These are phyloP conservation scores for Scaeva pyrastri DNA, from an alignment of 2,888 invertebrate genomes.

Conservation along the genomic window DNA sequence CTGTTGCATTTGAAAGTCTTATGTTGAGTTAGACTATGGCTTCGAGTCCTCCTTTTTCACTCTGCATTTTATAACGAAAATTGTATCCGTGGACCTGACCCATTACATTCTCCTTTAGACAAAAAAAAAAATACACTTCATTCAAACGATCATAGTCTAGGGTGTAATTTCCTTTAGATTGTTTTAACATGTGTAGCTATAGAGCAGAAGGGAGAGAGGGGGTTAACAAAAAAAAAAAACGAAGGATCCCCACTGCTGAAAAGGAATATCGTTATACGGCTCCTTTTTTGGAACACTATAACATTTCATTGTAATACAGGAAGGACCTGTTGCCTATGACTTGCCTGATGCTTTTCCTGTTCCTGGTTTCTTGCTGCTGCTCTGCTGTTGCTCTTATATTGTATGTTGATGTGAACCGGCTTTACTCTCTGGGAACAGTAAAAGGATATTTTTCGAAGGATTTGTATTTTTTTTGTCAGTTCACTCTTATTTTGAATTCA, in stretches of 20 bases:
- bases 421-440: slow-evolving; percentile 32
- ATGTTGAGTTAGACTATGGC: slow-evolving; percentile 4
- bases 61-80: slow-evolving; percentile 53
- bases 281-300: slow-evolving; percentile 42
- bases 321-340: slow-evolving; percentile 64
- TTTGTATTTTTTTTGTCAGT: background rate
- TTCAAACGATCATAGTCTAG: slow-evolving; percentile 74
- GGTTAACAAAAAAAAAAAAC: background rate
- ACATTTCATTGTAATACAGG: slow-evolving; percentile 69
- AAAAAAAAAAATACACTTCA: slow-evolving; percentile 48
- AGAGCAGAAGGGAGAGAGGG: slow-evolving; percentile 7
- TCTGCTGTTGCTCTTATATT: slow-evolving; percentile 11
- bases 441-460: slow-evolving; percentile 34
- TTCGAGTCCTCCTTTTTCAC: background rate
- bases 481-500: background rate
- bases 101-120: slow-evolving; percentile 1
- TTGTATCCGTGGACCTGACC: slow-evolving; percentile 54
- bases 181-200: slow-evolving; percentile 67
- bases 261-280: slow-evolving; percentile 69
- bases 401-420: slow-evolving; percentile 55
- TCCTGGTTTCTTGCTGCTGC: too few species aligned
- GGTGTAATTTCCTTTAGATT: slow-evolving; percentile 76
- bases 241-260: slow-evolving; percentile 30
- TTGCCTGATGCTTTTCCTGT: background rate
- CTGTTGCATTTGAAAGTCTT: slow-evolving; percentile 63